These are phyloP conservation scores for Ceratina calcarata DNA, from an alignment of 1,140 invertebrate species.

Conservation along the genomic window DNA sequence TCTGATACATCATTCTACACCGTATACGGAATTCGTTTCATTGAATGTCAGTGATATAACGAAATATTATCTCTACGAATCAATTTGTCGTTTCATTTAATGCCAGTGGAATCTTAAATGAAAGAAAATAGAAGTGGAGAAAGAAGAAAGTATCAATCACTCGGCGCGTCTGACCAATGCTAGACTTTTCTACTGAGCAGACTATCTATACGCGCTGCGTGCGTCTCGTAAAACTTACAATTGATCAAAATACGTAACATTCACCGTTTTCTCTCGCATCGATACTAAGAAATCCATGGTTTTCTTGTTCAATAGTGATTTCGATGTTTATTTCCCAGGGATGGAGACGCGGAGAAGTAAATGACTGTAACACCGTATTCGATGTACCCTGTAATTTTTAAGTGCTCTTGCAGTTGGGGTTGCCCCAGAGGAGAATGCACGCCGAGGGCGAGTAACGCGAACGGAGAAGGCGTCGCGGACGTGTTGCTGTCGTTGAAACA, in stretches of 20 bases:
- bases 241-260: too few species aligned
- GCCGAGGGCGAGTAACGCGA: constrained; percentile 71
- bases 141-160: too few species aligned
- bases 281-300: too few species aligned
- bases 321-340: neutral
- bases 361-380: constrained; percentile 5
- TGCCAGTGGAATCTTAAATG: neutral
- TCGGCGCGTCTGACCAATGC: constrained; percentile 3
- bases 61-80: too few species aligned
- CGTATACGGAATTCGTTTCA: too few species aligned
- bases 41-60: too few species aligned
- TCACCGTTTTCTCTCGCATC: too few species aligned
- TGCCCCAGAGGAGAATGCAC: constrained; percentile 76
- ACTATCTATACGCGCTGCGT: too few species aligned
- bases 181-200: constrained; percentile 7
- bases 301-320: too few species aligned
- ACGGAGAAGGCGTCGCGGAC: constrained; percentile 88
- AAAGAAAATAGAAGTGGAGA: neutral
- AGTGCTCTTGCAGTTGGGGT: constrained; percentile 72
- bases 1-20: too few species aligned
- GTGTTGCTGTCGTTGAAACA: constrained; percentile 92
- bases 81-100: too few species aligned
- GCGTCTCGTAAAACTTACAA: too few species aligned
- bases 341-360: neutral
- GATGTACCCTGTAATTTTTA: constrained; percentile 46